A percentile compares a stretch with the other conserved stretches of the same genome.
Conservation (phyloP, 2,888 invertebrate genomes). For the Athetis lepigone region DNA sequence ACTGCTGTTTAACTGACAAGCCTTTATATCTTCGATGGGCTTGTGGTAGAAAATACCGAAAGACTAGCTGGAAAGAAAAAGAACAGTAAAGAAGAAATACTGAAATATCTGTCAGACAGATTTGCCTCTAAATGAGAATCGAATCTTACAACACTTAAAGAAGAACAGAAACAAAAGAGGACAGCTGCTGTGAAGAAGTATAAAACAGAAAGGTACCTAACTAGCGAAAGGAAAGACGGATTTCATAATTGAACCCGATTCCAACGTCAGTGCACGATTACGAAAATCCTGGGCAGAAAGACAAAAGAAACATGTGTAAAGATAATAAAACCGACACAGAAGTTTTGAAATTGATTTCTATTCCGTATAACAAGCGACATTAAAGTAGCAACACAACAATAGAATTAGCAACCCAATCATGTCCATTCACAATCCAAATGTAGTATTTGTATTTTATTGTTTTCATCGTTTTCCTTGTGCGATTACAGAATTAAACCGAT, state of each 20-base stretch:
- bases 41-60: not conserved
- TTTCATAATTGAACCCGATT: not conserved
- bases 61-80: not conserved
- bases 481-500: constrained; percentile 17
- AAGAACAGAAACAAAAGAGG: not conserved
- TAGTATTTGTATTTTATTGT: constrained; percentile 25
- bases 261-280: constrained; percentile 2
- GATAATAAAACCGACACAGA: constrained; percentile 34
- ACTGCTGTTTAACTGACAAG: not conserved
- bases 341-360: constrained; percentile 70
- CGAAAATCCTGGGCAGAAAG: constrained; percentile 19
- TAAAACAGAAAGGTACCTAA: not conserved
- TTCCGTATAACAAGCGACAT: constrained; percentile 37
- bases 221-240: not conserved
- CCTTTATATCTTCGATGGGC: not conserved
- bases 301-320: constrained; percentile 25
- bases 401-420: constrained; percentile 52
- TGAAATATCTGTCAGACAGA: not conserved
- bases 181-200: not conserved
- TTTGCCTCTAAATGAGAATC: not conserved
- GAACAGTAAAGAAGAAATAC: not conserved
- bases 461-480: constrained; percentile 30
- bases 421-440: constrained; percentile 32
- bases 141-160: not conserved
- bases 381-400: constrained; percentile 41